phyloP scores from a whole-genome alignment of 2,888 invertebrate species.

The Alsophila aescularia region DNA sequence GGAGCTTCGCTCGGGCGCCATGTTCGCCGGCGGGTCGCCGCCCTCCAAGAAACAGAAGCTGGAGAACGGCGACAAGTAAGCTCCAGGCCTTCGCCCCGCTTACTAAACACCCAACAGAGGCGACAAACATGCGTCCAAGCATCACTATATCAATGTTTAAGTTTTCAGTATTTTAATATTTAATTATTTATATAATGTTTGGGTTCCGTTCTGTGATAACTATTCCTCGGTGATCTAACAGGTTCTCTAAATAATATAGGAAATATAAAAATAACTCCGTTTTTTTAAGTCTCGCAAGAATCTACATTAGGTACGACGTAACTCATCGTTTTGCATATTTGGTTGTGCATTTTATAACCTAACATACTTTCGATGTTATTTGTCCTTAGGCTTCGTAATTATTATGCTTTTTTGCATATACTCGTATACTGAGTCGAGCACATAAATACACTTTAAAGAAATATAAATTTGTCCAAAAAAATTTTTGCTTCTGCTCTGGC shows the following conservation, averaged over 20 bases:
- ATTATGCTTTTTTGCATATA: too few species aligned
- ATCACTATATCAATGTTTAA: background rate
- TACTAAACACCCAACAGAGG: conserved; percentile 1
- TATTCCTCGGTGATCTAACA: conserved; percentile 33
- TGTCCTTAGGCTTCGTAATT: too few species aligned
- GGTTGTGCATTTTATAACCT: too few species aligned
- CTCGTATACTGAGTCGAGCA: too few species aligned
- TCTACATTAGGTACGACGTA: too few species aligned
- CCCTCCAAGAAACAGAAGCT: conserved; percentile 68
- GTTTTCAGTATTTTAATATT: conserved; percentile 2
- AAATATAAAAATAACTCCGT: conserved; percentile 1
- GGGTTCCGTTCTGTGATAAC: conserved; percentile 38
- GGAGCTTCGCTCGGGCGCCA: conserved; percentile 64
- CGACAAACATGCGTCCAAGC: background rate
- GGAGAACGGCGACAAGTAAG: conserved; percentile 66
- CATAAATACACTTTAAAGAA: too few species aligned
- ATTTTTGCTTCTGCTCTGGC: too few species aligned
- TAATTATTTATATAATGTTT: conserved; percentile 21
- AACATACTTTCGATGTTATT: too few species aligned
- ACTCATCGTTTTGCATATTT: too few species aligned
- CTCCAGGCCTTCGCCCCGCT: conserved; percentile 16
- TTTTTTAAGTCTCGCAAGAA: background rate
- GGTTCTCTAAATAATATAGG: conserved; percentile 11
- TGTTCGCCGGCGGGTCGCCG: conserved; percentile 60
- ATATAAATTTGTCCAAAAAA: too few species aligned